phyloP scores from a whole-genome alignment of 2,888 invertebrate species.

The Zygaena filipendulae region DNA sequence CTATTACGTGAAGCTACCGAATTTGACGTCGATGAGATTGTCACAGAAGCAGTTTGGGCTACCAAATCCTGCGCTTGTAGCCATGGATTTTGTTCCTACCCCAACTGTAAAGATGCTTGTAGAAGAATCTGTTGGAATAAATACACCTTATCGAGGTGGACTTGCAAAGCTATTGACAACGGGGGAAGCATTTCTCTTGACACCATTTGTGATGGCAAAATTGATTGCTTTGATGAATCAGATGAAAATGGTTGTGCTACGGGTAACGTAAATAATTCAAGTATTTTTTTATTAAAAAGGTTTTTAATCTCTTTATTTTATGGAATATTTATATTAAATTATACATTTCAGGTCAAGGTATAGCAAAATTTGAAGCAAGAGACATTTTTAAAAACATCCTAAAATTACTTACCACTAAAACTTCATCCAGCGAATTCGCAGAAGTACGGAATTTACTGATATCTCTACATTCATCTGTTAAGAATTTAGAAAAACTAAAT shows the following conservation, averaged over 20 bases:
- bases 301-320: not conserved
- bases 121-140: conserved; percentile 34
- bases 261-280: conserved; percentile 25
- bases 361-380: conserved; percentile 31
- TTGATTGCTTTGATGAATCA: conserved; percentile 45
- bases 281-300: not conserved
- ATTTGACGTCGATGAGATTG: conserved; percentile 13
- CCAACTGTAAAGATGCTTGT: conserved; percentile 29
- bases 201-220: conserved; percentile 46
- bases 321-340: not conserved
- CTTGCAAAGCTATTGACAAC: conserved; percentile 30
- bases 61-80: conserved; percentile 31
- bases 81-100: conserved; percentile 23
- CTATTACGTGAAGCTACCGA: conserved; percentile 10
- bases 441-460: conserved; percentile 21
- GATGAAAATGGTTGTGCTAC: conserved; percentile 38
- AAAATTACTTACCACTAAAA: conserved; percentile 25
- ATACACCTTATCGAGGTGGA: conserved; percentile 29
- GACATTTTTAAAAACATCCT: conserved; percentile 27
- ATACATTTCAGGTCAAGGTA: conserved; percentile 23
- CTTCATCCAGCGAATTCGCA: conserved; percentile 20
- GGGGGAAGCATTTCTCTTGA: conserved; percentile 27
- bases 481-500: conserved; percentile 28
- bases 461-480: conserved; percentile 22
- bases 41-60: conserved; percentile 15